Evolutionary conservation across 2,113 vertebrate species (phyloP), one percentile per base, ranked within the genome.

Genomic region (Engystomops pustulosus): DNA sequence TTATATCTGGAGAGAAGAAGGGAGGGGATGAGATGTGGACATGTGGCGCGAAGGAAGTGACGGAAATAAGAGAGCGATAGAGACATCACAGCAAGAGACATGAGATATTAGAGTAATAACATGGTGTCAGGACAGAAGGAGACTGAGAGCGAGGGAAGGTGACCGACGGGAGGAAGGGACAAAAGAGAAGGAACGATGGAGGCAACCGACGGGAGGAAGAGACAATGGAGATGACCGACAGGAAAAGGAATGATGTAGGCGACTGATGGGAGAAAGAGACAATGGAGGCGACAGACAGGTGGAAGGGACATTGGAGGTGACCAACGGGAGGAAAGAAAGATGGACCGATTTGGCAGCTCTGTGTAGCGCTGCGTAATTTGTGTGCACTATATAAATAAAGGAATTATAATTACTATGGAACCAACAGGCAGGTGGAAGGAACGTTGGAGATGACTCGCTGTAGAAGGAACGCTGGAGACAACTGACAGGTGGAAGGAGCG

Each of bases 1-100:
- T 97, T 96, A 96, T 97, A 96, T 95, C 92, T 87, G 58, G 90
- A 90, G 91, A 94, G 92, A 88, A 87, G 87, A 89, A 27, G 44
- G 58, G 58, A 51, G 45, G 78, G 79, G 41, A 1, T 58, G 70
- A 36, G 25, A 69, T 67, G 71, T 78, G 82, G 72, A 67, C 62
- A 78, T 23, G 30, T 18, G 49, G 47, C 14, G 30, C 27, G 30
- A 70, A 41, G 62, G 58, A 80, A 53, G 69, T 25, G 69, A 72
- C n/a, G n/a, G 44, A 20, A 53, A 53, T 30, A 30, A 18, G 25
- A 47, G 51, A 47, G 51, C 36, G 27, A 55, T 34, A 25, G 30
- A 32, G 47, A 36, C 17, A 49, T 27, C 38, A 49, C 3, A n/a
- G 38, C 0, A 77, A 27, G 23, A 51, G 41, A 62, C 7, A 30